phyloP scores from a whole-genome alignment of 64 coral and sea anemone genomes.

The Montipora cactus region DNA sequence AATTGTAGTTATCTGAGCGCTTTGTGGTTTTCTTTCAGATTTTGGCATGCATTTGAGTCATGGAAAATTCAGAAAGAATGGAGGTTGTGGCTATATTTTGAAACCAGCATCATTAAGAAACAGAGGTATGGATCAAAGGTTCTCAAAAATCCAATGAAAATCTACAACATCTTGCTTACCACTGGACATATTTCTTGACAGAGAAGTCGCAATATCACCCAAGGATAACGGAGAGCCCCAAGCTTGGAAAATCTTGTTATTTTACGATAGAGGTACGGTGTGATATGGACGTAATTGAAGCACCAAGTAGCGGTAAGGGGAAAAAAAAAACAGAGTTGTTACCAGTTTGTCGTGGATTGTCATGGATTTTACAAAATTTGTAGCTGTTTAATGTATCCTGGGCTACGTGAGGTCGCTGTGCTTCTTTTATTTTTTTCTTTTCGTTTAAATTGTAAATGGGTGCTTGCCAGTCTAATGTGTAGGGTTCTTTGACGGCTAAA shows the following conservation, averaged over 20 bases:
- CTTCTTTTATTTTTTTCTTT: too few relatives aligned
- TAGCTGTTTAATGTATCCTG: too few relatives aligned
- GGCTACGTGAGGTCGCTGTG: too few relatives aligned
- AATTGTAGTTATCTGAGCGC: not conserved
- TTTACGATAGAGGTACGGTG: slow-evolving; percentile 83
- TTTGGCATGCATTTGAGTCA: slow-evolving; percentile 90
- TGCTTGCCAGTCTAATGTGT: too few relatives aligned
- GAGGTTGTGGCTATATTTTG: slow-evolving; percentile 92
- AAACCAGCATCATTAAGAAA: slow-evolving; percentile 87
- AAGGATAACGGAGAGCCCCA: slow-evolving; percentile 76
- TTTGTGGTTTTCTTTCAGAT: slow-evolving; percentile 52
- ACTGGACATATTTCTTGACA: slow-evolving; percentile 53
- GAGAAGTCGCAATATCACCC: slow-evolving; percentile 82
- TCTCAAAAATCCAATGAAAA: not conserved
- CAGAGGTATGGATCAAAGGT: not conserved
- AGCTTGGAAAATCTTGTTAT: slow-evolving; percentile 89
- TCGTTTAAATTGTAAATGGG: too few relatives aligned
- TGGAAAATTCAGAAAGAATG: slow-evolving; percentile 88
- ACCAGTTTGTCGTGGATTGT: too few relatives aligned
- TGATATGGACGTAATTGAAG: not conserved
- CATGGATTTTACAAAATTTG: too few relatives aligned
- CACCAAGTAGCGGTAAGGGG: too few relatives aligned
- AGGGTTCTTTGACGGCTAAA: too few relatives aligned
- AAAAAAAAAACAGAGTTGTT: too few relatives aligned
- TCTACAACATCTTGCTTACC: not conserved